Conservation (phyloP, 2,113 vertebrate species). For the Dromiciops gliroides region DNA sequence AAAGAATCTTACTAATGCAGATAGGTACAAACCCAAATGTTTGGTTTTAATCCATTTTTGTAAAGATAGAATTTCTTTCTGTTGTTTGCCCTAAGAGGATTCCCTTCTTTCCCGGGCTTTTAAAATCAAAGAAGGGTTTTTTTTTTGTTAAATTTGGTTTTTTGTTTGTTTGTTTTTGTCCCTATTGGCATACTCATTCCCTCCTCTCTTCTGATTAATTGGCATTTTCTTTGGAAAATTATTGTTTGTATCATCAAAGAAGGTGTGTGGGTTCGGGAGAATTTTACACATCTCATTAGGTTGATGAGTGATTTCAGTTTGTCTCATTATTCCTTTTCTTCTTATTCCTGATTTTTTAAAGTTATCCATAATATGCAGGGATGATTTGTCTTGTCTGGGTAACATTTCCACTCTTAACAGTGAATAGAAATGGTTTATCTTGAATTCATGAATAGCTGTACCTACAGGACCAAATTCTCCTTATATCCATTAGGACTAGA, state of each 20-base stretch:
- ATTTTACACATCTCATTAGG: not conserved
- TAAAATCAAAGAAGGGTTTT: not conserved
- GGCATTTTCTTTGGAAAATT: not conserved
- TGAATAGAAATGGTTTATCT: slow-evolving; percentile 45
- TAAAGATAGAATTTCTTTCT: not conserved
- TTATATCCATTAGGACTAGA: not conserved
- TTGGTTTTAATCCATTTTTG: not conserved
- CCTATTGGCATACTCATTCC: not conserved
- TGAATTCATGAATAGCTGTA: slow-evolving; percentile 49
- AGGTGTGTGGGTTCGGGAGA: not conserved
- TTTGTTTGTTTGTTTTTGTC: not conserved
- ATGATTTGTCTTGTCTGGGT: slow-evolving; percentile 63
- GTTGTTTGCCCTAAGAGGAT: not conserved
- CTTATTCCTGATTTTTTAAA: slow-evolving; percentile 72
- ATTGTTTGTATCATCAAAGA: not conserved
- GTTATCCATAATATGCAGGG: slow-evolving; percentile 36
- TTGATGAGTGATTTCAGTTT: slow-evolving; percentile 57
- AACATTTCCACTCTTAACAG: slow-evolving; percentile 25
- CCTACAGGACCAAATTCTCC: slow-evolving; percentile 33
- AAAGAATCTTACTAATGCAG: not conserved
- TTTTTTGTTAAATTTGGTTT: not conserved
- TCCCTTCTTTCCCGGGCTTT: not conserved
- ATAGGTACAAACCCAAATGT: not conserved
- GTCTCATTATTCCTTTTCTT: slow-evolving; percentile 58
- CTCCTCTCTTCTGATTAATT: not conserved